Percentiles rank a stretch among this genome's conserved stretches.
Evolutionary conservation across 2,797 vertebrate genomes (phyloP).

Genomic region (Pelobates cultripes): DNA sequence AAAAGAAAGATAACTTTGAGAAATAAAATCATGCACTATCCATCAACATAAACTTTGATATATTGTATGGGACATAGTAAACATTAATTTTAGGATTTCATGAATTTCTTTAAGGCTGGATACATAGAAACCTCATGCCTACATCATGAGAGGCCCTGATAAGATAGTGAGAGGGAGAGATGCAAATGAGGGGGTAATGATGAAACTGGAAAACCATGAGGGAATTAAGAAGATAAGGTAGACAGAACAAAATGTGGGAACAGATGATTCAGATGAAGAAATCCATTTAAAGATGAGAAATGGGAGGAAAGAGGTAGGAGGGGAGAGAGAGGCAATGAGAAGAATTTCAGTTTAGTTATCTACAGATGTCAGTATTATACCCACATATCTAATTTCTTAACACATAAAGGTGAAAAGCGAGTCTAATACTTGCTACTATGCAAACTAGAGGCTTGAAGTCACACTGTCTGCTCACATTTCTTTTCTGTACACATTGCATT

Average conservation of each 20-base stretch:
- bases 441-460: constrained; percentile 21
- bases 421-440: constrained; percentile 49
- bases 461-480: constrained; percentile 10
- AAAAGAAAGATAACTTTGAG: no score
- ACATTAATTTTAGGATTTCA: no score
- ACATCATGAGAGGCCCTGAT: no score
- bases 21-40: no score
- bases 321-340: constrained; percentile 23
- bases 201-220: no score
- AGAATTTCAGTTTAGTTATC: neutral
- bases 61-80: no score
- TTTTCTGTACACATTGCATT: neutral
- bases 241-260: neutral
- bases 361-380: constrained; percentile 31
- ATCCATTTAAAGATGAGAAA: neutral
- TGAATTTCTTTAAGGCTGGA: no score
- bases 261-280: neutral
- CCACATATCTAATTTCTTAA: constrained; percentile 36
- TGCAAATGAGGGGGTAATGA: no score
- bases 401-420: constrained; percentile 46
- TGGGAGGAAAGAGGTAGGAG: constrained; percentile 1
- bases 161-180: no score
- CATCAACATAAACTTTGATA: no score
- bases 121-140: no score
- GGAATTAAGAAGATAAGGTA: no score